These are phyloP conservation scores for Hydractinia echinata DNA, from an alignment of 30 jellyfish, hydroid and myxozoan genomes.

Conservation along the genomic window DNA sequence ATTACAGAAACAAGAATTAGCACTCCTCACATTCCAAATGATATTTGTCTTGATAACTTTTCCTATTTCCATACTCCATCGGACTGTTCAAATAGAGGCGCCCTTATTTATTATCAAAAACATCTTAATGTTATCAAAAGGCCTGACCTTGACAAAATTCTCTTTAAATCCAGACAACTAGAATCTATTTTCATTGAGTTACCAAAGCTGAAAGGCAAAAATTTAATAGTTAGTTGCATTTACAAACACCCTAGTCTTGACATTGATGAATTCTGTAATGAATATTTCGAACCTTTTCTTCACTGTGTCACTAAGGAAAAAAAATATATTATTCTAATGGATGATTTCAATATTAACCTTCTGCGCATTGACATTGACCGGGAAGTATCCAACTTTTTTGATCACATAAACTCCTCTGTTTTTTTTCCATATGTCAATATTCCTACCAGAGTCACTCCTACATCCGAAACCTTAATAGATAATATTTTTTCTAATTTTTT, in stretches of 20 bases:
- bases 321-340: conserved; percentile 2
- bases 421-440: too few species aligned
- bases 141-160: neutral
- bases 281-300: neutral
- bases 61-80: neutral
- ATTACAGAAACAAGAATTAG: neutral
- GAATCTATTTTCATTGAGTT: conserved; percentile 1
- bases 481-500: too few species aligned
- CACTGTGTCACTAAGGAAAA: neutral
- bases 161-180: neutral
- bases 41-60: neutral
- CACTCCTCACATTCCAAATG: neutral
- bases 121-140: neutral
- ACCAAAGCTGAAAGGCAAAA: neutral
- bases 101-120: neutral
- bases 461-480: too few species aligned
- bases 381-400: too few species aligned
- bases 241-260: conserved; percentile 10
- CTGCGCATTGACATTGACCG: neutral
- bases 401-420: too few species aligned
- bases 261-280: neutral
- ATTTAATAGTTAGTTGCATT: neutral
- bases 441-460: too few species aligned
- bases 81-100: neutral
- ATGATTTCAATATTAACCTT: conserved; percentile 1